Evolutionary conservation across 2,113 vertebrate genomes (phyloP), one percentile per base, ranked within the genome.

Genomic region (Falcunculus frontatus): DNA sequence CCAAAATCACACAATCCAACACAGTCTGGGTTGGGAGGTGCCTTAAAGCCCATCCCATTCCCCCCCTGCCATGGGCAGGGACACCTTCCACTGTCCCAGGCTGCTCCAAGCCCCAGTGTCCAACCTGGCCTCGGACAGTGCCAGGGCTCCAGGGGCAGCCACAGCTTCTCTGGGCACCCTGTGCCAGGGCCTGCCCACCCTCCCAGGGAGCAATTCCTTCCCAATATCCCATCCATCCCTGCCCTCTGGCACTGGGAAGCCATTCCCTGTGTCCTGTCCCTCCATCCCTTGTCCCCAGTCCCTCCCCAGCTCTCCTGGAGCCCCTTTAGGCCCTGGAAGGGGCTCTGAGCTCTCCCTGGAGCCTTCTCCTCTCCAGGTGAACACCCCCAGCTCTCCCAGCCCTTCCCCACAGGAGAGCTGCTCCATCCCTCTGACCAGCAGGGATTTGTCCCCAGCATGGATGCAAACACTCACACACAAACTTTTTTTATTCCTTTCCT

Each of bases 31-130:
- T 2, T 32, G 67, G 32, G 18, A 56, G 18, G 32, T 7, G 27
- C 18, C 18, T 33, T 0, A 60, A 33, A 87, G 1, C 6, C 14
- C 44, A 32, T 4, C 52, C 17, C 7, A 3, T 32, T 2, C 20
- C 25, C 30, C 35, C 52, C 15, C 33, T 55, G 19, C 56, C 39
- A 11, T 30, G 64, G 20, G 8, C 55, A 87, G 39, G 13, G 56
- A 41, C 74, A 16, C 55, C 56, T 70, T 0, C 64, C 23, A 46
- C 19, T n/a, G 2, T 39, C 29, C 56, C 84, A 70, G 84, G 29
- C 4, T 69, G 39, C 62, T 76, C 62, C 59, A 7, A 74, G n/a
- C 41, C 69, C n/a, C 9, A 64, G 0, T 4, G 41, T 84, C 50
- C 72, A 86, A 0, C 64, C 73, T 53, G 55, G 46, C 73, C 64